Conservation (phyloP, 1,140 invertebrate genomes). For the Drosophila nebulosa region DNA sequence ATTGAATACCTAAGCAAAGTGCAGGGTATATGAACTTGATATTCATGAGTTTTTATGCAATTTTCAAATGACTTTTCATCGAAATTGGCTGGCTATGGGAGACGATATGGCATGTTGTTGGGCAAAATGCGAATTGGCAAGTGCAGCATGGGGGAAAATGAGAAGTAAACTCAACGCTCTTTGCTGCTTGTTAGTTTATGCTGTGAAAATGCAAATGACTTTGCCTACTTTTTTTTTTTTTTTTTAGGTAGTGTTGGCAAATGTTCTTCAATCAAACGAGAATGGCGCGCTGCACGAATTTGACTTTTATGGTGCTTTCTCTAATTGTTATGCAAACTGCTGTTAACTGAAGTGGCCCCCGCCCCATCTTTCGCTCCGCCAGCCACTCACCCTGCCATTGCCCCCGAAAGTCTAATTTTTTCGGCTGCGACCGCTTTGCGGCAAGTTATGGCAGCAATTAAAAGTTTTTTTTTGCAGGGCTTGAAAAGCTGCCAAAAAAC, state of each 20-base stretch:
- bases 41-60: neutral
- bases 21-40: neutral
- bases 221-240: constrained; percentile 42
- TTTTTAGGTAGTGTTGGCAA: neutral
- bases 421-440: constrained; percentile 38
- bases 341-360: constrained; percentile 26
- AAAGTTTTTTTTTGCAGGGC: constrained; percentile 54
- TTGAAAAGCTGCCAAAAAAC: constrained; percentile 49
- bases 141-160: neutral
- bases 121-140: neutral
- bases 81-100: neutral
- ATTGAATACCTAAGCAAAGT: too few relatives aligned
- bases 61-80: neutral
- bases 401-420: constrained; percentile 26
- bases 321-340: constrained; percentile 67
- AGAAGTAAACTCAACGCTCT: too few relatives aligned
- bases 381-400: constrained; percentile 5
- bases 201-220: constrained; percentile 33
- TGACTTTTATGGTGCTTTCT: constrained; percentile 55
- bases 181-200: constrained; percentile 4
- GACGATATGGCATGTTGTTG: neutral
- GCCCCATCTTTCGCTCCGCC: neutral
- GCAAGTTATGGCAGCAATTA: constrained; percentile 70
- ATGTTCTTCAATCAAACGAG: constrained; percentile 46
- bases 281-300: constrained; percentile 25